Evolutionary conservation across 2,113 vertebrate species (phyloP).

Genomic region (Cyphomyrus discorhynchus): DNA sequence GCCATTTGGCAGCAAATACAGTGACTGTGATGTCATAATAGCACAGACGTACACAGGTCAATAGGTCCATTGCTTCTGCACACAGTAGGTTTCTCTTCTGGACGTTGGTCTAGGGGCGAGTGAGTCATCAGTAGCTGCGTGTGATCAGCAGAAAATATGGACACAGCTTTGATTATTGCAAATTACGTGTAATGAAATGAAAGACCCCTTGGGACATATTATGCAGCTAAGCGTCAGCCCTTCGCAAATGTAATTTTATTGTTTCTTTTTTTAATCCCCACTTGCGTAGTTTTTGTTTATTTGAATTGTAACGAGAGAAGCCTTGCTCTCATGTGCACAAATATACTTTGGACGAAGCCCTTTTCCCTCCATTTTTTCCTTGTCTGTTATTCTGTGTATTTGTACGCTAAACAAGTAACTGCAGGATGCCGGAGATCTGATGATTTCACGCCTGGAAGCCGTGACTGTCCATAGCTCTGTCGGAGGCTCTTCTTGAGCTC

Average conservation of each 20-base stretch:
- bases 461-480: not conserved
- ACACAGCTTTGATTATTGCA: not conserved
- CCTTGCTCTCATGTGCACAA: not conserved
- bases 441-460: not conserved
- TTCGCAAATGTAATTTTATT: not conserved
- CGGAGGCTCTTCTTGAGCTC: not conserved
- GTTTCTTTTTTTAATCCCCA: not conserved
- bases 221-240: not conserved
- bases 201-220: not conserved
- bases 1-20: not conserved
- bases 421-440: not conserved
- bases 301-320: not conserved
- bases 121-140: slow-evolving; percentile 1
- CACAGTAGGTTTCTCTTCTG: not conserved
- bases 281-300: not conserved
- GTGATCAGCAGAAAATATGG: not conserved
- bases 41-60: not conserved
- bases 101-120: not conserved
- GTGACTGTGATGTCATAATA: not conserved
- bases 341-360: not conserved
- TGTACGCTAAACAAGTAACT: not conserved
- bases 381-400: not conserved
- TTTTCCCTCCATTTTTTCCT: not conserved
- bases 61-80: not conserved
- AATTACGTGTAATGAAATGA: not conserved